phyloP scores from a whole-genome alignment of 2,888 invertebrate species.

The Alsophila aescularia region DNA sequence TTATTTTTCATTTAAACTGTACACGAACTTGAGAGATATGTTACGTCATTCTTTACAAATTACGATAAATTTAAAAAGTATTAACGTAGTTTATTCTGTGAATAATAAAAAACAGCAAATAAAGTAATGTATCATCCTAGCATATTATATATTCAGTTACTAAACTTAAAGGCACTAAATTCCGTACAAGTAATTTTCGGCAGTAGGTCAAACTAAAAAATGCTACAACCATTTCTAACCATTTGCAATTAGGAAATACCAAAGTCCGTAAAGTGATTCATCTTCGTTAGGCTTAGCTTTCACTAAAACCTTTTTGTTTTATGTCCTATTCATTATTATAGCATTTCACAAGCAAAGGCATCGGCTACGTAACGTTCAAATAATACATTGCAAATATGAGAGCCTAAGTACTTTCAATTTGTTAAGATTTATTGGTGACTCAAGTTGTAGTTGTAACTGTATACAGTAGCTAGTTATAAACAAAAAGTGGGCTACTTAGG shows the following conservation, averaged over 20 bases:
- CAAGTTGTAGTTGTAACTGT: slow-evolving; percentile 5
- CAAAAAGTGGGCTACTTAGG: slow-evolving; percentile 9
- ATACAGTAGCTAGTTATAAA: background rate
- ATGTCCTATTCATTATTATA: slow-evolving; percentile 4
- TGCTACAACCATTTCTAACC: background rate
- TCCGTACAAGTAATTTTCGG: background rate
- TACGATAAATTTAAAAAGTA: no score
- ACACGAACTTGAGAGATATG: no score
- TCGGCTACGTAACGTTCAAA: background rate
- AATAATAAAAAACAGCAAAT: no score
- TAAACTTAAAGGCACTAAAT: background rate
- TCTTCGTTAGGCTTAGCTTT: slow-evolving; percentile 11
- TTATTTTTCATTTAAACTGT: no score
- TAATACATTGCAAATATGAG: slow-evolving; percentile 8
- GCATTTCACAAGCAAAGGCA: background rate
- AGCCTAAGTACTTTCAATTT: background rate
- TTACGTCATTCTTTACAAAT: no score
- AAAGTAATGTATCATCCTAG: no score
- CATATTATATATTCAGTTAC: no score
- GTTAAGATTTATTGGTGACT: background rate
- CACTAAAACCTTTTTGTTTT: slow-evolving; percentile 18
- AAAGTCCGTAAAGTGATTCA: slow-evolving; percentile 9
- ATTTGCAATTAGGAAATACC: slow-evolving; percentile 19
- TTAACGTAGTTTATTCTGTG: no score
- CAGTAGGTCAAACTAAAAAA: background rate